Conservation (phyloP, 1,140 invertebrate species). For the Sarcophaga bullata region DNA sequence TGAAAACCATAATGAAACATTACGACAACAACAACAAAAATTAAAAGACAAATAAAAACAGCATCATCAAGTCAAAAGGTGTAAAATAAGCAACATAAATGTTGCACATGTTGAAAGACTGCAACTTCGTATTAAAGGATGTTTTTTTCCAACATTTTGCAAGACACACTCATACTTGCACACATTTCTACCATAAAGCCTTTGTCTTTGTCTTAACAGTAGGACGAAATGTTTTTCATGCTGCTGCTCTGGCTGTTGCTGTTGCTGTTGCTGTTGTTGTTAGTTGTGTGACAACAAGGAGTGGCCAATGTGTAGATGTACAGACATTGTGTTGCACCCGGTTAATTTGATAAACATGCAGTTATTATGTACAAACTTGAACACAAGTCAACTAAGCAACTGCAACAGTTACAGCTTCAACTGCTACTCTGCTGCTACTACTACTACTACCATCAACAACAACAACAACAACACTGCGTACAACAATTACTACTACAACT, state of each 20-base stretch:
- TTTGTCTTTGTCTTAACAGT: slow-evolving; percentile 5
- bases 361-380: slow-evolving; percentile 31
- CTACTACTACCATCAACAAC: background rate
- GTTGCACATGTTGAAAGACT: slow-evolving; percentile 6
- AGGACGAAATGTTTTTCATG: background rate
- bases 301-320: slow-evolving; percentile 6
- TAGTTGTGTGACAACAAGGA: slow-evolving; percentile 5
- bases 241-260: background rate
- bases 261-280: background rate
- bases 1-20: background rate
- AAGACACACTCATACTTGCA: background rate
- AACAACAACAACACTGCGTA: background rate
- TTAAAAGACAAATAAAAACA: no score
- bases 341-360: slow-evolving; percentile 41
- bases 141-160: background rate
- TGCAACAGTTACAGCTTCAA: background rate
- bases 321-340: slow-evolving; percentile 25
- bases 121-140: background rate
- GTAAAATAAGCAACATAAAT: slow-evolving; percentile 27
- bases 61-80: background rate
- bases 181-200: background rate
- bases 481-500: background rate
- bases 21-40: no score
- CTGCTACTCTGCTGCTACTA: background rate
- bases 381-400: slow-evolving; percentile 26